Conservation (phyloP, 2,888 invertebrate species). For the Keiferia lycopersicella region DNA sequence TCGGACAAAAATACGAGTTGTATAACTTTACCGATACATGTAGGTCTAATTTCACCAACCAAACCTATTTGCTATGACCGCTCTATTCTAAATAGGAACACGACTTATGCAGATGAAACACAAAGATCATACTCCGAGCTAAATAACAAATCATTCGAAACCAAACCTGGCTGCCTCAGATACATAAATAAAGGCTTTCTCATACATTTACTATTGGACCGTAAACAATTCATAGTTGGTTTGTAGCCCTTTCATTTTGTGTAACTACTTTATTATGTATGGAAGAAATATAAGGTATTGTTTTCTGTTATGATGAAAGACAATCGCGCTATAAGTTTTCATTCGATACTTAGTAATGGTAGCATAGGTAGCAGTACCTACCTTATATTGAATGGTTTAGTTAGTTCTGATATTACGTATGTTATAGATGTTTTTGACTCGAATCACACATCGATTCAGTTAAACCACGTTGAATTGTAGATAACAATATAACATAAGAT, state of each 20-base stretch:
- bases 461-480: too few relatives aligned
- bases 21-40: background rate
- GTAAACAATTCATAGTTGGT: slow-evolving; percentile 42
- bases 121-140: slow-evolving; percentile 23
- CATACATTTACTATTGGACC: slow-evolving; percentile 43
- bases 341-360: slow-evolving; percentile 17
- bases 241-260: slow-evolving; percentile 40
- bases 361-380: background rate
- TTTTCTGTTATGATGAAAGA: slow-evolving; percentile 35
- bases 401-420: background rate
- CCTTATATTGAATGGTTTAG: background rate
- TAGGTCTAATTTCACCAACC: slow-evolving; percentile 4
- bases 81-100: slow-evolving; percentile 19
- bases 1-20: too few relatives aligned
- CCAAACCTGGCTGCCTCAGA: slow-evolving; percentile 25
- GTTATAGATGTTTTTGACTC: too few relatives aligned
- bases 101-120: slow-evolving; percentile 25
- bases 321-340: slow-evolving; percentile 26
- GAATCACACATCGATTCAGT: too few relatives aligned
- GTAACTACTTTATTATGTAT: slow-evolving; percentile 36
- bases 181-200: slow-evolving; percentile 41
- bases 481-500: too few relatives aligned
- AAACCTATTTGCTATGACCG: slow-evolving; percentile 9
- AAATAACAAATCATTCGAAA: slow-evolving; percentile 33
- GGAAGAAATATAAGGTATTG: slow-evolving; percentile 41